A percentile compares a stretch with the other conserved stretches of the same genome.
phyloP scores from a whole-genome alignment of 2,888 invertebrate genomes.

The Aporophyla lueneburgensis region DNA sequence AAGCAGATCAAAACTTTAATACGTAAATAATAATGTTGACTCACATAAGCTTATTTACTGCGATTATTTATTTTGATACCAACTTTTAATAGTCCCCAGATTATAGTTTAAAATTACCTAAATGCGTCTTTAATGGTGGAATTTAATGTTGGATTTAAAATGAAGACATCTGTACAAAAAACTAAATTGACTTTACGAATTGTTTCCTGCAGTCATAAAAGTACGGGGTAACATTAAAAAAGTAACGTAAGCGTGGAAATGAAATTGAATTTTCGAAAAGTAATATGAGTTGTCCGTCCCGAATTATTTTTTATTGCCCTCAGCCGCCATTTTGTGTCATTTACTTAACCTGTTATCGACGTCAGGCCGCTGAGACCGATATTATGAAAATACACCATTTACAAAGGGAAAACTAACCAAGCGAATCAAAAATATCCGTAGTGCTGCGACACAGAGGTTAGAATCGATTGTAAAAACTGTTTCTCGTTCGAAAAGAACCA shows the following conservation, averaged over 20 bases:
- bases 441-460: slow-evolving; percentile 62
- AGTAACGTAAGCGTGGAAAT: slow-evolving; percentile 76
- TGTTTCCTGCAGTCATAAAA: slow-evolving; percentile 72
- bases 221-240: slow-evolving; percentile 67
- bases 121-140: slow-evolving; percentile 71
- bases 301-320: slow-evolving; percentile 80
- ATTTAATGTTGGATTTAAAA: slow-evolving; percentile 65
- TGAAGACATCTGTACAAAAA: slow-evolving; percentile 69
- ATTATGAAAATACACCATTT: slow-evolving; percentile 70
- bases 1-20: slow-evolving; percentile 26
- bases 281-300: slow-evolving; percentile 78
- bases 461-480: slow-evolving; percentile 64
- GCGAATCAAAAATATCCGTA: slow-evolving; percentile 57
- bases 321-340: slow-evolving; percentile 84
- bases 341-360: slow-evolving; percentile 87
- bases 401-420: slow-evolving; percentile 57
- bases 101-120: slow-evolving; percentile 67
- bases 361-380: slow-evolving; percentile 71
- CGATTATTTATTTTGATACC: slow-evolving; percentile 55
- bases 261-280: slow-evolving; percentile 84
- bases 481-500: slow-evolving; percentile 28
- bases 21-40: slow-evolving; percentile 53
- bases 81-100: slow-evolving; percentile 58
- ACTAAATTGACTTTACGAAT: slow-evolving; percentile 70
- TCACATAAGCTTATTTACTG: slow-evolving; percentile 43